Conservation (phyloP, 2,797 vertebrate species). For the Vireo griseus region DNA sequence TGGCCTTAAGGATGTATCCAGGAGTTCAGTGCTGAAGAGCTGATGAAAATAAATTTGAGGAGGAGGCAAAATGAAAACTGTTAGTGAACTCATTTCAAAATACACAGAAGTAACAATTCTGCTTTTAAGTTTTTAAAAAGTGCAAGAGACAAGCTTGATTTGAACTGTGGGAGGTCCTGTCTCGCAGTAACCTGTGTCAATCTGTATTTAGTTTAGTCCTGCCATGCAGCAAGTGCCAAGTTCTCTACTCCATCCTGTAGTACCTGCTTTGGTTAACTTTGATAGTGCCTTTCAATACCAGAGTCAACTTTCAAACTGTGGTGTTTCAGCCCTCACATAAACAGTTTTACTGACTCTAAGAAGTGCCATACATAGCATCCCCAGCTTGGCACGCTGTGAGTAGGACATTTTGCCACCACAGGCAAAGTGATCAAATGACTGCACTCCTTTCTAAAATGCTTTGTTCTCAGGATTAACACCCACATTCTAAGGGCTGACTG, state of each 20-base stretch:
- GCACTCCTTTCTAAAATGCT: background rate
- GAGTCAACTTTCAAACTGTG: background rate
- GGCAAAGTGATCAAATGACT: background rate
- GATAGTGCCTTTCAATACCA: background rate
- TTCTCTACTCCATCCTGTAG: background rate
- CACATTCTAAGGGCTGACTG: background rate
- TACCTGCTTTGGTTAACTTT: background rate
- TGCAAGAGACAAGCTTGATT: background rate
- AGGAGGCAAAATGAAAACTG: background rate
- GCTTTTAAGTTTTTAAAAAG: background rate
- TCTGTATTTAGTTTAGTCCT: background rate
- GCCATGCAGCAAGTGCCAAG: background rate
- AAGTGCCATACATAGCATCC: fast-evolving
- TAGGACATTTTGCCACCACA: background rate
- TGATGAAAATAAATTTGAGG: background rate
- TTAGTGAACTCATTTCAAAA: background rate
- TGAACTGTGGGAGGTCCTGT: background rate
- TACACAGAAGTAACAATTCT: background rate
- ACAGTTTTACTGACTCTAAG: background rate
- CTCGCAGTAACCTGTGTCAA: background rate
- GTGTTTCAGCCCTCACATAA: background rate
- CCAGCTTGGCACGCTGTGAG: background rate
- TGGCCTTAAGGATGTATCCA: background rate
- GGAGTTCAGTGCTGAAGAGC: background rate
- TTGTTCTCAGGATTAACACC: background rate